Evolutionary conservation across 2,113 vertebrate species (phyloP).

Genomic region (Taxidea taxus): DNA sequence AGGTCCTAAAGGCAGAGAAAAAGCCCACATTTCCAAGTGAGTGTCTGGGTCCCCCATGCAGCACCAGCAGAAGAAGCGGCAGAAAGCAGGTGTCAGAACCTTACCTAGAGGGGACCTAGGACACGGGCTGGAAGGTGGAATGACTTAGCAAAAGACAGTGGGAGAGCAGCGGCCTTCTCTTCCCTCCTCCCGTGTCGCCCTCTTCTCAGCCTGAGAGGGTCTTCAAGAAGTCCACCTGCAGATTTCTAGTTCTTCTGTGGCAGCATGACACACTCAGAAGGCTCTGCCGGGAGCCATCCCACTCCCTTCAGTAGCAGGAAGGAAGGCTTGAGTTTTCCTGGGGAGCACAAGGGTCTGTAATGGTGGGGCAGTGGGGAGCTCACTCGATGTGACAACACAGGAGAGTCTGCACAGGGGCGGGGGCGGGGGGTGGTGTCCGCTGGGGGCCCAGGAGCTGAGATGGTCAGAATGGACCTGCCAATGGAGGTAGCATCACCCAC

Average conservation of each 20-base stretch:
- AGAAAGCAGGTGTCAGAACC: background rate
- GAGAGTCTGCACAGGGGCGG: background rate
- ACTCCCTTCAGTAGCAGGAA: background rate
- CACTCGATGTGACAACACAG: background rate
- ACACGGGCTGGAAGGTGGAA: background rate
- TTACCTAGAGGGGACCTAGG: background rate
- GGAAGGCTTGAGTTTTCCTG: background rate
- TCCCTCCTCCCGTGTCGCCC: too few relatives aligned
- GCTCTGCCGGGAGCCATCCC: background rate
- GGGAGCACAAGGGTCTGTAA: rapidly evolving
- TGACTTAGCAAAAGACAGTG: background rate
- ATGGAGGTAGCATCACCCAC: background rate
- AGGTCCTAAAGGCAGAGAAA: background rate
- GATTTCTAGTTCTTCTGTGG: background rate
- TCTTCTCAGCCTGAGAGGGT: background rate
- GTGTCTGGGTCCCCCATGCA: background rate
- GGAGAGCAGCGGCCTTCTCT: background rate
- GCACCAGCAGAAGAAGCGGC: background rate
- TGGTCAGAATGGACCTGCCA: background rate
- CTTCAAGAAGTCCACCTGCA: background rate
- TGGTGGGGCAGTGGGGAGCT: background rate
- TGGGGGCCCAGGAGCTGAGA: background rate
- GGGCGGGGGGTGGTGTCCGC: too few relatives aligned
- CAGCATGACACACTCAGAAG: background rate
- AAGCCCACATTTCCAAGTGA: background rate